These are phyloP conservation scores for Channa maculata DNA, from an alignment of 2,113 vertebrate species.

Conservation along the genomic window DNA sequence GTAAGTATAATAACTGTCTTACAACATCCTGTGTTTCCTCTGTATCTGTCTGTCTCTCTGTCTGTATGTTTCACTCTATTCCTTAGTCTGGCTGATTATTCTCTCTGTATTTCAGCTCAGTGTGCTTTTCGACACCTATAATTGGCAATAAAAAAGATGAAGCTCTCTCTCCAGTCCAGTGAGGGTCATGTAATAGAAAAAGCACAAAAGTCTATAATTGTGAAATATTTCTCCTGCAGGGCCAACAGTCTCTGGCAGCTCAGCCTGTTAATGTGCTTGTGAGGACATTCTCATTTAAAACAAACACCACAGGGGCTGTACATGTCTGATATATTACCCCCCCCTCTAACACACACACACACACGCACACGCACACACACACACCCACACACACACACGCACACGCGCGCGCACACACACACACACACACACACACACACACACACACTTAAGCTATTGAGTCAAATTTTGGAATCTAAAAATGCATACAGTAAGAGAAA, in stretches of 20 bases:
- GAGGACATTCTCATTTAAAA: constrained; percentile 71
- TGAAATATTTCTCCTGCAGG: constrained; percentile 75
- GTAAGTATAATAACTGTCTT: constrained; percentile 59
- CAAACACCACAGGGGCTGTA: constrained; percentile 65
- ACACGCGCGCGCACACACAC: background rate
- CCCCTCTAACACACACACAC: no score
- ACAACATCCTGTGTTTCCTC: constrained; percentile 5
- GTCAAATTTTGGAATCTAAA: constrained; percentile 22
- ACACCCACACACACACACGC: background rate
- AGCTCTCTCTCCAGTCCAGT: constrained; percentile 65
- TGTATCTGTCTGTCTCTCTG: constrained; percentile 27
- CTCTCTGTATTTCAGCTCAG: constrained; percentile 66
- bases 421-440: background rate
- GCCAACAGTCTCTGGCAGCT: constrained; percentile 63
- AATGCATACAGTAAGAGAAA: background rate
- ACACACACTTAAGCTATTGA: background rate
- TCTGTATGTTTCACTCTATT: constrained; percentile 39
- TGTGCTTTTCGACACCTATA: constrained; percentile 70
- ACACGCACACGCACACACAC: background rate
- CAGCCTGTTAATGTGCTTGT: constrained; percentile 65
- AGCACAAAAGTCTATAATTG: constrained; percentile 76
- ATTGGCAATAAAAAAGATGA: constrained; percentile 78
- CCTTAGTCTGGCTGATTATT: constrained; percentile 58
- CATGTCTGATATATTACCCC: constrained; percentile 46
- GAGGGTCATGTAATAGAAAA: constrained; percentile 74